Evolutionary conservation across 2,113 vertebrate genomes (phyloP).

Genomic region (Poeciliopsis retropinna): DNA sequence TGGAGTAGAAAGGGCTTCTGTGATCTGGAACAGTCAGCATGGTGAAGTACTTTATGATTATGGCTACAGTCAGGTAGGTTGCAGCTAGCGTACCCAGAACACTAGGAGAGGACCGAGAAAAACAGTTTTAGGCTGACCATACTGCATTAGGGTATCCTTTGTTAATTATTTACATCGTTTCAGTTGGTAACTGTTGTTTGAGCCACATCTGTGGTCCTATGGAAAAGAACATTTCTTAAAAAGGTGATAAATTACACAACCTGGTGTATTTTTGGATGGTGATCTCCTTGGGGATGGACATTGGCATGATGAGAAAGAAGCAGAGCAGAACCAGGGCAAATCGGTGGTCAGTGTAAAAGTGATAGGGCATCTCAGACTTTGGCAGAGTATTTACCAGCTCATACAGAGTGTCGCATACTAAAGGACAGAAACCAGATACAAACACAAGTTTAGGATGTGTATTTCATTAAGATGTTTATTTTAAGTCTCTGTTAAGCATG

Average conservation of each 20-base stretch:
- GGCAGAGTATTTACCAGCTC: conserved; percentile 68
- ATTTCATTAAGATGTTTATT: not conserved
- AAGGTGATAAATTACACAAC: conserved; percentile 31
- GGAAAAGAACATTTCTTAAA: not conserved
- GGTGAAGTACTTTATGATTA: conserved; percentile 85
- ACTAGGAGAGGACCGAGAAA: conserved; percentile 63
- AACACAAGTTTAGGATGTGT: not conserved
- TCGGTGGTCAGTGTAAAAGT: conserved; percentile 80
- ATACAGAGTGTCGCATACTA: conserved; percentile 88
- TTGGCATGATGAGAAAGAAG: conserved; percentile 78
- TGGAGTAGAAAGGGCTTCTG: conserved; percentile 46
- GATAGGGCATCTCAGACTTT: conserved; percentile 61
- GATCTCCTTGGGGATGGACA: conserved; percentile 82
- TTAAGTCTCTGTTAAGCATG: not conserved
- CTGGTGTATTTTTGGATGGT: conserved; percentile 82
- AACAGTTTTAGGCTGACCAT: not conserved
- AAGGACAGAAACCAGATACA: not conserved
- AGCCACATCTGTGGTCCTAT: not conserved
- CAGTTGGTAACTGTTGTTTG: too few species aligned
- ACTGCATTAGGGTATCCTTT: not conserved
- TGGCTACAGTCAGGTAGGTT: conserved; percentile 84
- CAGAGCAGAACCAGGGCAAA: conserved; percentile 76
- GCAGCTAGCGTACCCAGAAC: conserved; percentile 88
- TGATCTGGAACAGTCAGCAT: conserved; percentile 50
- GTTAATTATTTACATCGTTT: too few species aligned